phyloP scores from a whole-genome alignment of 2,888 invertebrate species.

The Scaptomyza flava region DNA sequence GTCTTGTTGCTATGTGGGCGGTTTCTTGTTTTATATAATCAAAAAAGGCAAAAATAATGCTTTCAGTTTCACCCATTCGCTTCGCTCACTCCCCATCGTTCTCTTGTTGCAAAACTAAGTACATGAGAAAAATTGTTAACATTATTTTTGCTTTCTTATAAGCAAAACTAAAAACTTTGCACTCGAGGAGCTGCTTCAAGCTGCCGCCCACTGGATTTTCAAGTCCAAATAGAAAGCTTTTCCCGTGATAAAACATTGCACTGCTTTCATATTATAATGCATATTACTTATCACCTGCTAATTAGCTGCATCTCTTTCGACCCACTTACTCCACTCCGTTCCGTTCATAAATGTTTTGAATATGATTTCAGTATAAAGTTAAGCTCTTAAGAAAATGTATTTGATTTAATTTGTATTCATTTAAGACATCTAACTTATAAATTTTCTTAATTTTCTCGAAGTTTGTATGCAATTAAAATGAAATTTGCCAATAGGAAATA shows the following conservation, averaged over 20 bases:
- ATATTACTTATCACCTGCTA: slow-evolving; percentile 38
- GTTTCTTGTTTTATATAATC: slow-evolving; percentile 53
- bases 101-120: slow-evolving; percentile 31
- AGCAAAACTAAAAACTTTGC: slow-evolving; percentile 29
- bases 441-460: neutral
- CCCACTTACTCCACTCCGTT: slow-evolving; percentile 3
- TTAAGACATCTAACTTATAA: neutral
- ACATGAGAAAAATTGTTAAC: slow-evolving; percentile 52
- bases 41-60: slow-evolving; percentile 55
- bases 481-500: neutral
- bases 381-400: too few species aligned
- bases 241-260: neutral
- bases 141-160: slow-evolving; percentile 36
- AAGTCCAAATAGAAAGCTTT: neutral
- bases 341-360: neutral
- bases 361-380: neutral
- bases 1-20: slow-evolving; percentile 43
- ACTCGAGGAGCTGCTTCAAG: slow-evolving; percentile 8
- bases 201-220: neutral
- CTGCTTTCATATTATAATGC: slow-evolving; percentile 2
- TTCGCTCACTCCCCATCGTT: slow-evolving; percentile 1
- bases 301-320: slow-evolving; percentile 23
- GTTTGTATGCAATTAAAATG: neutral
- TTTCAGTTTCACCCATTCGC: slow-evolving; percentile 55
- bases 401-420: neutral